These are phyloP conservation scores for Aphelocoma californica DNA, from an alignment of 2,797 vertebrate species.

Conservation along the genomic window DNA sequence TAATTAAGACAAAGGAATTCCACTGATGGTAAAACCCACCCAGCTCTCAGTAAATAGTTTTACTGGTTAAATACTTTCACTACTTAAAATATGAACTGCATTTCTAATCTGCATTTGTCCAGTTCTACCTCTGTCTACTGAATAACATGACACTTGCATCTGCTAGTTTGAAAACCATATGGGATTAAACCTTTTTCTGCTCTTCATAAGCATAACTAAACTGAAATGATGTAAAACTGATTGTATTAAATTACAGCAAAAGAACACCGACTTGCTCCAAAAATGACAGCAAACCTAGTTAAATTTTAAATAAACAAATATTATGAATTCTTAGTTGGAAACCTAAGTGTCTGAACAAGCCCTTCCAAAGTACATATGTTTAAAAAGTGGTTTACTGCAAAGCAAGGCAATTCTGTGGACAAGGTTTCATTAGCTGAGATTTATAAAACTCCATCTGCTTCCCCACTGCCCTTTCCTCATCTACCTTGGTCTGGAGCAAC, in stretches of 20 bases:
- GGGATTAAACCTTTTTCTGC: not conserved
- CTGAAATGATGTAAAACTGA: slow-evolving; percentile 15
- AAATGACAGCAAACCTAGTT: slow-evolving; percentile 36
- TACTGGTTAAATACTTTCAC: slow-evolving; percentile 15
- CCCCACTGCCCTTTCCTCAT: slow-evolving; percentile 35
- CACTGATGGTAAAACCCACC: slow-evolving; percentile 42
- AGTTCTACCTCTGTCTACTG: not conserved
- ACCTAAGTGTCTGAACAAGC: slow-evolving; percentile 22
- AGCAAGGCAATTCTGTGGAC: not conserved
- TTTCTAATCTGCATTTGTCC: slow-evolving; percentile 15
- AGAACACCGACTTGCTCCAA: not conserved
- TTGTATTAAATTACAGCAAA: slow-evolving; percentile 21
- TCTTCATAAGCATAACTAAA: slow-evolving; percentile 6
- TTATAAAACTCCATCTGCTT: slow-evolving; percentile 32
- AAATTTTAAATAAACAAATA: slow-evolving; percentile 53
- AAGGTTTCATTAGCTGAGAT: slow-evolving; percentile 45
- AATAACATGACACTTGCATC: not conserved
- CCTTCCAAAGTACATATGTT: slow-evolving; percentile 20
- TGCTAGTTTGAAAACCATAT: not conserved
- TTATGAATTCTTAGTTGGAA: slow-evolving; percentile 30
- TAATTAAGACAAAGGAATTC: slow-evolving; percentile 67
- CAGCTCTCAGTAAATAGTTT: slow-evolving; percentile 28
- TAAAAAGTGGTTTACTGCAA: not conserved
- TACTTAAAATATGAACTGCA: not conserved
- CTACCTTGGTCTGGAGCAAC: not conserved